Conservation (phyloP, 2,797 vertebrate genomes). For the Tympanoctomys barrerae region DNA sequence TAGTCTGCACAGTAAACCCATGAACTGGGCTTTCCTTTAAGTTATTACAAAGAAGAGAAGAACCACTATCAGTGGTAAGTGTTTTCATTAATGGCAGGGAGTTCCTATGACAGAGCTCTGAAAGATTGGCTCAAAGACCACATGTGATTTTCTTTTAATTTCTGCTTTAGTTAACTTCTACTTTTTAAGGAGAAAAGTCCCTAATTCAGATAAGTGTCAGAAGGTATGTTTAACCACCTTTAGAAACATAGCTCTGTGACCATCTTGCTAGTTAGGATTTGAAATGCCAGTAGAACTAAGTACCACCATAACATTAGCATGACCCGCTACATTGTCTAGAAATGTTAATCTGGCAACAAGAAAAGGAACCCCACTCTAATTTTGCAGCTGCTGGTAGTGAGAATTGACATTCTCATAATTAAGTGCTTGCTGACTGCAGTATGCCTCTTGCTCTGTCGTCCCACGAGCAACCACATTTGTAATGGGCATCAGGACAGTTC, state of each 20-base stretch:
- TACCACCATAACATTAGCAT: constrained; percentile 75
- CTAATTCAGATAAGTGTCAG: constrained; percentile 22
- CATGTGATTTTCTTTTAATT: constrained; percentile 64
- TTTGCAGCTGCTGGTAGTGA: constrained; percentile 55
- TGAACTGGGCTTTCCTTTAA: constrained; percentile 56
- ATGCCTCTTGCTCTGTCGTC: constrained; percentile 61
- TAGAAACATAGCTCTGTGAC: constrained; percentile 72
- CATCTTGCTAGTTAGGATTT: constrained; percentile 67
- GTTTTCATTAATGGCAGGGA: constrained; percentile 1
- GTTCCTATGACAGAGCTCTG: not conserved
- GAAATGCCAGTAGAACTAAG: constrained; percentile 75
- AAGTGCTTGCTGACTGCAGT: constrained; percentile 54
- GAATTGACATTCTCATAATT: constrained; percentile 74
- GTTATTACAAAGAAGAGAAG: constrained; percentile 25
- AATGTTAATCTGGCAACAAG: constrained; percentile 60
- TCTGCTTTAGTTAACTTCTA: constrained; percentile 59
- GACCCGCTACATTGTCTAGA: constrained; percentile 60
- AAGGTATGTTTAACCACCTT: constrained; percentile 63
- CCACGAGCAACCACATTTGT: constrained; percentile 14
- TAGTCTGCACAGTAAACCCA: constrained; percentile 59
- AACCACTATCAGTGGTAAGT: not conserved
- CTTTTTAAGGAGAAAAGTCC: constrained; percentile 62
- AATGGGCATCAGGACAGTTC: constrained; percentile 72
- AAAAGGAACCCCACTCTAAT: constrained; percentile 44
- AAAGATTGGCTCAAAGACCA: constrained; percentile 4